phyloP scores from a whole-genome alignment of 2,888 invertebrate genomes.

The Chymomyza procnemis region DNA sequence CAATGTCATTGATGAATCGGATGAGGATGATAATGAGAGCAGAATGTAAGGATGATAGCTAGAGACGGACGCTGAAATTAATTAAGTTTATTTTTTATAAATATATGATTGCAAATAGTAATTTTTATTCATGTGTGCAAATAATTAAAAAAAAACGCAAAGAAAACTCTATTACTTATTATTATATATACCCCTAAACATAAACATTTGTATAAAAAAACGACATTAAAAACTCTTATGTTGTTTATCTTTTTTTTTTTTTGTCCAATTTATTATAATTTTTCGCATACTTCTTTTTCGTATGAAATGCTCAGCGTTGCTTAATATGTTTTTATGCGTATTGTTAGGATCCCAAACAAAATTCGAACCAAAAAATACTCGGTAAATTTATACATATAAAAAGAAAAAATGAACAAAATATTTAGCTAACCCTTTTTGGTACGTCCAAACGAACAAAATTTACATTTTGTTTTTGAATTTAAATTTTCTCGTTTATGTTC shows the following conservation, averaged over 20 bases:
- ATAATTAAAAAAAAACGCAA: slow-evolving; percentile 65
- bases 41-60: slow-evolving; percentile 25
- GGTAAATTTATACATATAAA: slow-evolving; percentile 28
- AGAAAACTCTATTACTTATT: slow-evolving; percentile 65
- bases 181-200: slow-evolving; percentile 67
- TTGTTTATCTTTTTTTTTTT: slow-evolving; percentile 45
- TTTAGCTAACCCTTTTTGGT: slow-evolving; percentile 29
- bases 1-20: slow-evolving; percentile 11
- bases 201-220: slow-evolving; percentile 35
- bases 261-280: slow-evolving; percentile 41
- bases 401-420: slow-evolving; percentile 27
- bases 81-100: slow-evolving; percentile 74
- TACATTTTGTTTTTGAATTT: slow-evolving; percentile 20
- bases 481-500: slow-evolving; percentile 33
- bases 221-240: slow-evolving; percentile 32
- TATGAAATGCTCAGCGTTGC: slow-evolving; percentile 28
- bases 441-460: slow-evolving; percentile 32
- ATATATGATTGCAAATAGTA: slow-evolving; percentile 74
- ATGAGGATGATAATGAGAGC: slow-evolving; percentile 10
- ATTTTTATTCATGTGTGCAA: slow-evolving; percentile 73
- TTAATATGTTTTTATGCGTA: slow-evolving; percentile 50
- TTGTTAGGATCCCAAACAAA: slow-evolving; percentile 16
- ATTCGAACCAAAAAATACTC: slow-evolving; percentile 63
- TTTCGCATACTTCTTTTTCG: slow-evolving; percentile 33
- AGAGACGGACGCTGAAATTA: slow-evolving; percentile 47